A percentile compares a stretch with the other conserved stretches of the same genome.
Evolutionary conservation across 2,888 invertebrate species (phyloP).

Genomic region (Eristalinus sepulchralis): DNA sequence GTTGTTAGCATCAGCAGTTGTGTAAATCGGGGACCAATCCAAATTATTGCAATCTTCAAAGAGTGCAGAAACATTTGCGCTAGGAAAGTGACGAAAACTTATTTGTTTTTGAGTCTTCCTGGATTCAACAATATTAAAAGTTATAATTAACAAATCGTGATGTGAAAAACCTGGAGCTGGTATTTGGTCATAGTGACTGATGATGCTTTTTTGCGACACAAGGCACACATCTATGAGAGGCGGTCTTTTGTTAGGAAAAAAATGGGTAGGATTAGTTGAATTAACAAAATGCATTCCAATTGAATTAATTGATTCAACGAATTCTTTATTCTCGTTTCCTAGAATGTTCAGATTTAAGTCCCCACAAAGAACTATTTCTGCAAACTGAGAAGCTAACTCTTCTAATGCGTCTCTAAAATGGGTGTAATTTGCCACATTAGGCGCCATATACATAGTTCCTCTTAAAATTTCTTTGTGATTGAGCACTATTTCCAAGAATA

Average conservation of each 20-base stretch:
- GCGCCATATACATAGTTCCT: constrained; percentile 10
- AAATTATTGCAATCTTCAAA: not conserved
- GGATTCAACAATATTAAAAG: too few species aligned
- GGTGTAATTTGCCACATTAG: not conserved
- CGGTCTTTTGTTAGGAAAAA: not conserved
- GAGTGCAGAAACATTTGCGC: not conserved
- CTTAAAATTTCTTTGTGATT: not conserved
- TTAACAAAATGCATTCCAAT: not conserved
- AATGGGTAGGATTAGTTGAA: not conserved
- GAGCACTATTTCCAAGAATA: too few species aligned
- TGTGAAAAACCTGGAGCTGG: not conserved
- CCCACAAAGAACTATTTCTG: not conserved
- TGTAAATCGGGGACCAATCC: not conserved
- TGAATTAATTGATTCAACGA: not conserved
- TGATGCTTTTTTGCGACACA: not conserved
- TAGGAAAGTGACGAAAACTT: not conserved
- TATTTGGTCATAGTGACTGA: not conserved
- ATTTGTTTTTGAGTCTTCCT: not conserved
- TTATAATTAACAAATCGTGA: too few species aligned
- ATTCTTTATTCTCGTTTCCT: not conserved
- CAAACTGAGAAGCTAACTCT: not conserved
- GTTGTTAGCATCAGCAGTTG: not conserved
- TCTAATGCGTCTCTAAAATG: not conserved
- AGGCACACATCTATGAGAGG: not conserved
- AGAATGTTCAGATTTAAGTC: not conserved